Evolutionary conservation across 1,140 invertebrate species (phyloP).

Genomic region (Drosophila novamexicana): DNA sequence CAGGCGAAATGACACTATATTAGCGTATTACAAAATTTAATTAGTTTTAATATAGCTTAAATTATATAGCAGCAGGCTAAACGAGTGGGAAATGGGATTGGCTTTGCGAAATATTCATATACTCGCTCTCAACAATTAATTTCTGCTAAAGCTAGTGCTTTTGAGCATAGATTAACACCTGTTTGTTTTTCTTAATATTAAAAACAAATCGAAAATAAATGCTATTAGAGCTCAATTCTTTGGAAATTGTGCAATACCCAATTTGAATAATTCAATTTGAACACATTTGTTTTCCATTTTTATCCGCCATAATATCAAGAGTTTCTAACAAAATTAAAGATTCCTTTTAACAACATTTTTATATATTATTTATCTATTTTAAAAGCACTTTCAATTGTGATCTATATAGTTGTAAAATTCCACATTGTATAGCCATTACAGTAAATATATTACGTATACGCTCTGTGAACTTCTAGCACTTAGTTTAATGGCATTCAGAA

Average conservation of each 20-base stretch:
- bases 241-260: no score
- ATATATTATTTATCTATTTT: no score
- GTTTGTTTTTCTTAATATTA: neutral
- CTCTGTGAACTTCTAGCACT: slow-evolving; percentile 1
- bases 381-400: no score
- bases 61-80: neutral
- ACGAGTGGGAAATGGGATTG: neutral
- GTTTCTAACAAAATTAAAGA: no score
- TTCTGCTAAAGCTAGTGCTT: neutral
- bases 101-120: no score
- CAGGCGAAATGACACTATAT: neutral
- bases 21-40: neutral
- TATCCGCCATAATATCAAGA: no score
- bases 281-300: no score
- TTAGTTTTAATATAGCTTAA: neutral
- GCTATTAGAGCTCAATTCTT: no score
- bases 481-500: neutral
- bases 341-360: no score
- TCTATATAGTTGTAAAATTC: neutral
- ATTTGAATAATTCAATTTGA: no score
- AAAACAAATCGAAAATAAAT: no score
- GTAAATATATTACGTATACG: slow-evolving; percentile 10
- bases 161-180: neutral
- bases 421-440: neutral
- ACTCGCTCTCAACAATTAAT: neutral